Evolutionary conservation across 2,888 invertebrate genomes (phyloP).

Genomic region (Coelinius sp.): DNA sequence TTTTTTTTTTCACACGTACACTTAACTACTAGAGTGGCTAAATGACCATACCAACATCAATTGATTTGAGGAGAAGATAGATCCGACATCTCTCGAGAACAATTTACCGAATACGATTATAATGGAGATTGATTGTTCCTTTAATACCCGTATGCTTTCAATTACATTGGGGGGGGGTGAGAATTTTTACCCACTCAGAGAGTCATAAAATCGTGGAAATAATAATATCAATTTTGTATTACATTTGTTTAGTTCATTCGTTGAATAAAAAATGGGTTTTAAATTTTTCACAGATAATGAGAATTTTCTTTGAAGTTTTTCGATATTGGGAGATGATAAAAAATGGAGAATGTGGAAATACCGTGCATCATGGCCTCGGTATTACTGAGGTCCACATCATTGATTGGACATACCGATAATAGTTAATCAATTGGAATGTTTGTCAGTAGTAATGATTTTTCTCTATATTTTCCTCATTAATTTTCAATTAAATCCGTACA

Average conservation of each 20-base stretch:
- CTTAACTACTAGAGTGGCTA: too few species aligned
- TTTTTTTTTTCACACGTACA: too few species aligned
- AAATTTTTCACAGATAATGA: too few species aligned
- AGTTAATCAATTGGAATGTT: background rate
- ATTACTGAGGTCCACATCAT: background rate
- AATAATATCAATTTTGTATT: too few species aligned
- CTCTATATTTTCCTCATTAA: background rate
- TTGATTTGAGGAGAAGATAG: slow-evolving; percentile 11
- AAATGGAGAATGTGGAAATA: background rate
- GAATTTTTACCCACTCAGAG: background rate
- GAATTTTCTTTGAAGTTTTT: too few species aligned
- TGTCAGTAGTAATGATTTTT: background rate
- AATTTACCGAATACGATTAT: background rate
- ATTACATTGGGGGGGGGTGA: background rate
- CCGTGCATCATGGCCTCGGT: background rate
- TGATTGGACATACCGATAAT: background rate
- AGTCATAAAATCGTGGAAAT: too few species aligned
- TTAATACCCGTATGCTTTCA: slow-evolving; percentile 28
- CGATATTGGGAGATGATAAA: too few species aligned
- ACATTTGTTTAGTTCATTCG: too few species aligned
- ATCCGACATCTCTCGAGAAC: background rate
- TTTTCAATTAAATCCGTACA: background rate
- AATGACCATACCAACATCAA: too few species aligned
- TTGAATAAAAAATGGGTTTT: too few species aligned
- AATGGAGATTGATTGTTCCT: slow-evolving; percentile 32